Conservation (phyloP, 2,797 vertebrate genomes). For the Microctenopoma stevenorrisi region DNA sequence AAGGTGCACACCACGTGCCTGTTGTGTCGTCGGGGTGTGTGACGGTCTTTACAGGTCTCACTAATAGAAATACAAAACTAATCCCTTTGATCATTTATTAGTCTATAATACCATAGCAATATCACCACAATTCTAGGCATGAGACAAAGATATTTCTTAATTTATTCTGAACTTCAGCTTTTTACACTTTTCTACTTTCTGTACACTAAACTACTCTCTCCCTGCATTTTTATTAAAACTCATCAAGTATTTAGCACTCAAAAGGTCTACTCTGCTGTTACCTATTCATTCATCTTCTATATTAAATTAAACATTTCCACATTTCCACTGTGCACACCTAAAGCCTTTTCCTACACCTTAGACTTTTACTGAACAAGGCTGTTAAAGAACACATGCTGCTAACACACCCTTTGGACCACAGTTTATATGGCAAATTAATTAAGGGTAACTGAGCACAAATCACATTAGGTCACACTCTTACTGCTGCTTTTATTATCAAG, state of each 20-base stretch:
- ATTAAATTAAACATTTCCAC: neutral
- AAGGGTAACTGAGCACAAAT: no score
- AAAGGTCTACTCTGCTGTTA: neutral
- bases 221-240: neutral
- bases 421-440: slow-evolving; percentile 1
- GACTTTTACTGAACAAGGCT: neutral
- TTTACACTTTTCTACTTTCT: no score
- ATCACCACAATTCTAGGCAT: slow-evolving; percentile 2
- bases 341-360: neutral
- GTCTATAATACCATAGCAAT: neutral
- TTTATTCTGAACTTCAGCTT: slow-evolving; percentile 22
- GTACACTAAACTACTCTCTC: no score
- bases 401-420: no score
- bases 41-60: slow-evolving; percentile 30
- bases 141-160: slow-evolving; percentile 39
- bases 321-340: neutral
- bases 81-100: slow-evolving; percentile 42
- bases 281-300: neutral
- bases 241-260: neutral
- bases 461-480: neutral
- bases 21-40: slow-evolving; percentile 9
- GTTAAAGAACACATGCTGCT: neutral
- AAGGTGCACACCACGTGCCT: neutral
- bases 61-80: slow-evolving; percentile 9
- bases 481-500: neutral